phyloP scores from a whole-genome alignment of 1,140 invertebrate species.

The Micrasema minimum region DNA sequence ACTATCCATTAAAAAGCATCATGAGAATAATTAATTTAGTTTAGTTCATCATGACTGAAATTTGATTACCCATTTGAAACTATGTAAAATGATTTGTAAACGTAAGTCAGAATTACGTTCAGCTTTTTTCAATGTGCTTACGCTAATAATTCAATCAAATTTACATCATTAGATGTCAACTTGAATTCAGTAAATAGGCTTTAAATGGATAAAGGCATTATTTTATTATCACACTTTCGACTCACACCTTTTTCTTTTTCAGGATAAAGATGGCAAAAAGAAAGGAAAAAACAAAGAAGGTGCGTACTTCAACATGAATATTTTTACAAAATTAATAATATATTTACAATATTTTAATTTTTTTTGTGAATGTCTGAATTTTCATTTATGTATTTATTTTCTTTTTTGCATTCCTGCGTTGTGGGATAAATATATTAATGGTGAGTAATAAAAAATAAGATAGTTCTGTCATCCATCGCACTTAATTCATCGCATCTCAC shows the following conservation, averaged over 20 bases:
- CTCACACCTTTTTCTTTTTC: constrained; percentile 55
- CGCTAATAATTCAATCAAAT: no score
- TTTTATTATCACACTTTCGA: no score
- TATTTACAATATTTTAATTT: constrained; percentile 10
- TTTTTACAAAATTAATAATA: neutral
- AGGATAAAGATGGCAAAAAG: constrained; percentile 85
- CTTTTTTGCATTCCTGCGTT: constrained; percentile 38
- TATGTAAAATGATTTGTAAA: no score
- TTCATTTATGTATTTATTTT: constrained; percentile 42
- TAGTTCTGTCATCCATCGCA: constrained; percentile 12
- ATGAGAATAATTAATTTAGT: no score
- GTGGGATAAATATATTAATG: constrained; percentile 40
- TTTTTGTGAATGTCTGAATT: neutral
- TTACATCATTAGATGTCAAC: no score
- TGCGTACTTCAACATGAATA: constrained; percentile 54
- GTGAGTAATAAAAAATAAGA: constrained; percentile 40
- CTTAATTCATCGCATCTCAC: neutral
- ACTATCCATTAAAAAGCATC: no score
- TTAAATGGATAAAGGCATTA: no score
- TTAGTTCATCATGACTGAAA: no score
- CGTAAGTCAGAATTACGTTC: no score
- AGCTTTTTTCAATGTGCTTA: no score
- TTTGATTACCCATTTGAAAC: no score
- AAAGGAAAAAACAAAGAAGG: constrained; percentile 86
- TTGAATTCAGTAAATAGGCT: no score